Evolutionary conservation across 2,888 invertebrate species (phyloP), one percentile per base, ranked within the genome.

Genomic region (Cryptus armator): DNA sequence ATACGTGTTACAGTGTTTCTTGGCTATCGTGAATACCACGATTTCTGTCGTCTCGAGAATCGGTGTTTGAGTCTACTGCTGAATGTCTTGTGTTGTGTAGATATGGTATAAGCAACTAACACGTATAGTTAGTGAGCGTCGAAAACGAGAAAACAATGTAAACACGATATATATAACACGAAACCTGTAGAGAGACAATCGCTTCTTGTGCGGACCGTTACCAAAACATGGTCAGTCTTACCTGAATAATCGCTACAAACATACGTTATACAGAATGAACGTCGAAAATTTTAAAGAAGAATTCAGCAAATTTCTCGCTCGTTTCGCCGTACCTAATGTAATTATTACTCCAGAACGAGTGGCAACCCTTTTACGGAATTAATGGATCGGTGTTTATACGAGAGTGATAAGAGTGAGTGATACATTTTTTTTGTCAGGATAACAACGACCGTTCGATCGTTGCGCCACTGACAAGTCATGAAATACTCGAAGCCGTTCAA

Each of bases 281-380:
- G 48, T 83, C 48, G 32, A 72, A 70, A 59, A 83, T 12, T 90
- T 89, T 56, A 83, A 86, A 16, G 76, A 79, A 56, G 90, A 90
- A 32, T 87, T 90, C 12, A 59, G 82, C 0, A 75, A 84, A 16
- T 32, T 90, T 5, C 37, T 90, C 7, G n/a, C 29, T 24, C 87
- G 84, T 7, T 88, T 87, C 79, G 83, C 75, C 9, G 70, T 19
- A 12, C 16, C 24, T 9, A 7, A 48, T 5, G n/a, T 51, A 72
- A 66, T 32, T 46, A 2, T 37, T 4, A 85, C 10, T 12, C 24
- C 4, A 32, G 0, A 64, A 32, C 1, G 16, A 62, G 14, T 16
- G 24, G 4, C 12, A 2, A 24, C 9, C 0, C n/a, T 7, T 5
- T 46, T 37, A 37, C 2, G 37, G 1, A 37, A 24, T 19, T 24